phyloP scores from a whole-genome alignment of 2,797 vertebrate species.

The Triplophysa yarkandensis region DNA sequence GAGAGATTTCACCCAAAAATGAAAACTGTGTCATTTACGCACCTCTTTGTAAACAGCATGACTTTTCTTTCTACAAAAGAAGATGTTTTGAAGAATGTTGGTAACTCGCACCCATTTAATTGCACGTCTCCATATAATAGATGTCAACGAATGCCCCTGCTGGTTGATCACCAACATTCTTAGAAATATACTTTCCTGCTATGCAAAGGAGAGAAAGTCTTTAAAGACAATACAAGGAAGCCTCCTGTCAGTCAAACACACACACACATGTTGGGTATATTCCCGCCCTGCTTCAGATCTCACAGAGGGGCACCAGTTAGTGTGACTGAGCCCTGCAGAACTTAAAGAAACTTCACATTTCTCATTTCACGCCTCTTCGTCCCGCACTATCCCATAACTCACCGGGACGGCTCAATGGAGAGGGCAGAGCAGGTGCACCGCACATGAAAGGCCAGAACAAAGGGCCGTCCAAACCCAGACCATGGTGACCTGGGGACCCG shows the following conservation, averaged over 20 bases:
- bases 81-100: too few species aligned
- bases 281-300: neutral
- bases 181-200: too few species aligned
- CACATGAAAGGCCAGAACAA: constrained; percentile 90
- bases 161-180: too few species aligned
- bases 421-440: constrained; percentile 73
- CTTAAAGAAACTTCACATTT: constrained; percentile 48
- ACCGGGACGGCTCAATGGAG: constrained; percentile 75
- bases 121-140: too few species aligned
- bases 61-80: too few species aligned
- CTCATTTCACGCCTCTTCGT: constrained; percentile 50
- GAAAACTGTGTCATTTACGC: too few species aligned
- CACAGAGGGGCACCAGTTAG: constrained; percentile 19
- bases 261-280: constrained; percentile 5
- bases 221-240: neutral
- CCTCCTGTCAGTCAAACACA: constrained; percentile 16
- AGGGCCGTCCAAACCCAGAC: constrained; percentile 77
- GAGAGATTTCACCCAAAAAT: too few species aligned
- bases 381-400: constrained; percentile 78
- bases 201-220: too few species aligned
- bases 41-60: too few species aligned
- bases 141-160: too few species aligned
- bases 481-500: constrained; percentile 68
- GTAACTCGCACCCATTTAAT: too few species aligned
- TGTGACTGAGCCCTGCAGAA: constrained; percentile 35